Percentiles rank a stretch among this genome's conserved stretches.
These are phyloP conservation scores for Lordiphosa collinella DNA, from an alignment of 1,140 invertebrate genomes.

Conservation along the genomic window DNA sequence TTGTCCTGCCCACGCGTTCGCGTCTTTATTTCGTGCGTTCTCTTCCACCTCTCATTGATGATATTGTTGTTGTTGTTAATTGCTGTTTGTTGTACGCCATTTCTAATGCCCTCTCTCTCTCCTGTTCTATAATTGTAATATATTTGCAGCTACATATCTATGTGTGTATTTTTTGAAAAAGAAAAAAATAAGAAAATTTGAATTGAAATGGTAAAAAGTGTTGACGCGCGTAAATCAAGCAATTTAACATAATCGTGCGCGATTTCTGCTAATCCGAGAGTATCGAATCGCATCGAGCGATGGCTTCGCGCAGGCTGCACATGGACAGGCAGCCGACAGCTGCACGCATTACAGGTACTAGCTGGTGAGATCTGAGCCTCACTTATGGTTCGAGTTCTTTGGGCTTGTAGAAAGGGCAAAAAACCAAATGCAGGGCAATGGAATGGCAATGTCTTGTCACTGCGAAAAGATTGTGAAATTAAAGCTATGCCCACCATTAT, in stretches of 20 bases:
- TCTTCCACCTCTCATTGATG: slow-evolving; percentile 19
- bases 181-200: slow-evolving; percentile 4
- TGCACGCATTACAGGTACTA: slow-evolving; percentile 83
- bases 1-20: slow-evolving; percentile 12
- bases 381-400: neutral
- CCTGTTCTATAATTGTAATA: slow-evolving; percentile 70
- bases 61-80: slow-evolving; percentile 31
- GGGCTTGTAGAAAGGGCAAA: too few relatives aligned
- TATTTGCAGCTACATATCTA: too few relatives aligned
- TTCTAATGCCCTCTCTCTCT: slow-evolving; percentile 62
- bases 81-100: slow-evolving; percentile 55
- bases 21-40: slow-evolving; percentile 3
- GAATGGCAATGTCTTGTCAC: too few relatives aligned
- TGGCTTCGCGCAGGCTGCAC: slow-evolving; percentile 80
- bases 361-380: neutral
- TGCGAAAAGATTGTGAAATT: too few relatives aligned
- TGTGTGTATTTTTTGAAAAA: slow-evolving; percentile 50
- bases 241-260: slow-evolving; percentile 45
- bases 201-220: slow-evolving; percentile 43
- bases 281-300: slow-evolving; percentile 33
- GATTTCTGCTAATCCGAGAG: slow-evolving; percentile 31
- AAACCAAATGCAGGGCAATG: too few relatives aligned
- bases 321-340: slow-evolving; percentile 85
- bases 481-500: too few relatives aligned
- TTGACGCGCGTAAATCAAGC: slow-evolving; percentile 36